A percentile compares a stretch with the other conserved stretches of the same genome.
These are phyloP conservation scores for Streblospio benedicti DNA, from an alignment of 1,140 invertebrate genomes.

Conservation along the genomic window DNA sequence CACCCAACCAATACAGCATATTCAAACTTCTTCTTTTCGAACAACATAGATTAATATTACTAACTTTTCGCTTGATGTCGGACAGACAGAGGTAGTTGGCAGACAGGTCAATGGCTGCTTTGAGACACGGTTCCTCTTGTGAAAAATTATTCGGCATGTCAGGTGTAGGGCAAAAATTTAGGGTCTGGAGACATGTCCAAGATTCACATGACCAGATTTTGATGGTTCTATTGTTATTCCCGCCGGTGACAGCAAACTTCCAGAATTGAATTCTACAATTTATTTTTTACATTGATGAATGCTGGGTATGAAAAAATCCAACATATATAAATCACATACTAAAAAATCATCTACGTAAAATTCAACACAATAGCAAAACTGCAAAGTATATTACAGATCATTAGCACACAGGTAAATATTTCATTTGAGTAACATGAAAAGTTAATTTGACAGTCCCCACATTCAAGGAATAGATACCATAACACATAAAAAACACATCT, in stretches of 20 bases:
- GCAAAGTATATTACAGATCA: no score
- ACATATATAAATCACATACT: not conserved
- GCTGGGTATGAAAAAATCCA: not conserved
- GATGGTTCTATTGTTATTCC: constrained; percentile 77
- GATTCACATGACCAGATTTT: constrained; percentile 90
- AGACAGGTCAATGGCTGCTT: constrained; percentile 70
- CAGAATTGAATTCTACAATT: constrained; percentile 69
- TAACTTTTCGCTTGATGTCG: constrained; percentile 62
- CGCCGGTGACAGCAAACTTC: constrained; percentile 86
- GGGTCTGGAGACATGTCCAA: constrained; percentile 83
- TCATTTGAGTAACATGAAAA: no score
- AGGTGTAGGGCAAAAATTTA: constrained; percentile 47
- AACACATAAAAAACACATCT: no score
- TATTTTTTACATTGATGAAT: not conserved
- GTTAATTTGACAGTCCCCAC: no score
- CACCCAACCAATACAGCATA: no score
- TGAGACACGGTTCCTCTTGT: constrained; percentile 50
- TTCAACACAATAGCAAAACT: not conserved
- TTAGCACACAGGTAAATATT: no score
- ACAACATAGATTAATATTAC: constrained; percentile 9
- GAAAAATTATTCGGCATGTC: constrained; percentile 21
- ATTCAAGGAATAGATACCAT: no score
- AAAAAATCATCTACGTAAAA: constrained; percentile 1
- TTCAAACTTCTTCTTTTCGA: not conserved
- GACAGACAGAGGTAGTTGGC: constrained; percentile 75